phyloP scores from a whole-genome alignment of 2,797 vertebrate genomes.

The Fundulus diaphanus region DNA sequence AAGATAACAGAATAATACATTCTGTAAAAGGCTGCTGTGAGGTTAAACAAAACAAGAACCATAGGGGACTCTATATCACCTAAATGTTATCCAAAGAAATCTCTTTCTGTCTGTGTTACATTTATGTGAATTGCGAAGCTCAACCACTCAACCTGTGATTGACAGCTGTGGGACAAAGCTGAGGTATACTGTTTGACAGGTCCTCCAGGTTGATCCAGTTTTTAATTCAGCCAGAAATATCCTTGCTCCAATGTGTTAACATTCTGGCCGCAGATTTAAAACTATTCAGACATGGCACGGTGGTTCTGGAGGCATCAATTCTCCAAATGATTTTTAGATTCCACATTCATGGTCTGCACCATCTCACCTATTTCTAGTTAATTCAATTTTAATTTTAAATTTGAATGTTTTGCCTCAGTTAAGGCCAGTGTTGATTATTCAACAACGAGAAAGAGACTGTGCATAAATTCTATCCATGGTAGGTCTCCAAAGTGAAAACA shows the following conservation, averaged over 20 bases:
- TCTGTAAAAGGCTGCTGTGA: too few relatives aligned
- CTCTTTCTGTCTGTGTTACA: not conserved
- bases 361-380: not conserved
- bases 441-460: not conserved
- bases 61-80: too few relatives aligned
- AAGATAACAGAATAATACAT: too few relatives aligned
- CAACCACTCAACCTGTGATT: not conserved
- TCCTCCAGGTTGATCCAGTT: constrained; percentile 24
- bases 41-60: too few relatives aligned
- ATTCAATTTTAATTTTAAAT: too few relatives aligned
- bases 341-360: not conserved
- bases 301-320: constrained; percentile 17
- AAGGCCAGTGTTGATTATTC: not conserved
- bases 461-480: not conserved
- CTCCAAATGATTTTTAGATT: constrained; percentile 19
- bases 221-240: constrained; percentile 16
- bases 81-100: not conserved
- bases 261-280: constrained; percentile 12
- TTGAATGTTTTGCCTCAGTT: too few relatives aligned
- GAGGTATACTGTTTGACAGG: constrained; percentile 15
- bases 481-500: not conserved
- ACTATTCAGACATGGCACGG: constrained; percentile 24
- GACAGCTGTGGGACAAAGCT: constrained; percentile 4
- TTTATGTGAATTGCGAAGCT: constrained; percentile 19
- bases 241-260: constrained; percentile 27